Percentiles rank a stretch among this genome's conserved stretches.
Evolutionary conservation across 1,140 invertebrate species (phyloP).

Genomic region (Zaprionus taronus): DNA sequence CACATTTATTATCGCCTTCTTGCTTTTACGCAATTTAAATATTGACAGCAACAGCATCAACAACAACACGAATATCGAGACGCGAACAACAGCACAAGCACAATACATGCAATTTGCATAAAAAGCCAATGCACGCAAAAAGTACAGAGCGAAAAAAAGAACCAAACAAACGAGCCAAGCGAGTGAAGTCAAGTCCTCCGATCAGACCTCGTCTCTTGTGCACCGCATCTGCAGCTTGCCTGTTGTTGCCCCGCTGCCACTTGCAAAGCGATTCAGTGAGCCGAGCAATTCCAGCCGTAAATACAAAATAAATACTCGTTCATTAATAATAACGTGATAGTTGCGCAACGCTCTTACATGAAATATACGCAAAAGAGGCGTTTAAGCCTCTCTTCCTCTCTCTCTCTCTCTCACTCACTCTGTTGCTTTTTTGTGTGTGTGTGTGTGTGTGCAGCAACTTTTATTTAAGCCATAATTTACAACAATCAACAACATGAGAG

Average conservation of each 20-base stretch:
- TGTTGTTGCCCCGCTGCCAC: neutral
- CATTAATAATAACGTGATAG: conserved; percentile 82
- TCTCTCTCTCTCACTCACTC: no score
- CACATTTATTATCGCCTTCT: conserved; percentile 53
- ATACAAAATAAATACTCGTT: conserved; percentile 82
- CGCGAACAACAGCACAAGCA: conserved; percentile 23
- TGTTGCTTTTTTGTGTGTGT: conserved; percentile 22
- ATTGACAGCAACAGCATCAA: conserved; percentile 53
- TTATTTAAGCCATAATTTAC: conserved; percentile 72
- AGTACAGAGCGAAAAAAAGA: conserved; percentile 17
- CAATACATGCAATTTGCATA: conserved; percentile 73
- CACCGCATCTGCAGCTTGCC: neutral
- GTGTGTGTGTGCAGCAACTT: conserved; percentile 49
- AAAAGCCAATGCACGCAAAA: conserved; percentile 61
- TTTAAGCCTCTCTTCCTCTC: neutral
- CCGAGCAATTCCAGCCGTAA: conserved; percentile 68
- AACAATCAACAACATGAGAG: conserved; percentile 49
- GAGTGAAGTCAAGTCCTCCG: conserved; percentile 23
- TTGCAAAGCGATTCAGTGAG: conserved; percentile 34
- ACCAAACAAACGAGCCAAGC: conserved; percentile 6
- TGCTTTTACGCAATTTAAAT: conserved; percentile 63
- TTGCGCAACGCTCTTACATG: conserved; percentile 48
- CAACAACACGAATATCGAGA: conserved; percentile 21
- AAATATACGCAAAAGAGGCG: conserved; percentile 30
- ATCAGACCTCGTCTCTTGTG: conserved; percentile 7